Evolutionary conservation across 2,888 invertebrate genomes (phyloP), one percentile per base, ranked within the genome.

Genomic region (Timandra comae): DNA sequence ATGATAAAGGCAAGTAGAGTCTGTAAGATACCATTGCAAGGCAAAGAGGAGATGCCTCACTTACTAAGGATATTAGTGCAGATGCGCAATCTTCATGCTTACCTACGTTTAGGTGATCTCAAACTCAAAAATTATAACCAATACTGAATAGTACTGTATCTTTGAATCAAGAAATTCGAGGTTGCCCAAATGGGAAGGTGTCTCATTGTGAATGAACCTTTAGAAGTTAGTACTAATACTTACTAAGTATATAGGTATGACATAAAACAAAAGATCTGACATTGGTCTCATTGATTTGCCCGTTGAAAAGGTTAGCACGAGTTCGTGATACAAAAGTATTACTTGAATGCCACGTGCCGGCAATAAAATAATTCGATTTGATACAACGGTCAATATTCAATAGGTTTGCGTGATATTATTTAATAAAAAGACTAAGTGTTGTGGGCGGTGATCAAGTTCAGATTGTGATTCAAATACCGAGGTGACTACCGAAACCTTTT

Each of bases 391-490:
- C 45, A 41, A 43, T 45, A 33, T 45, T 36, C 37, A 37, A 43
- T 38, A 33, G 34, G 33, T 37, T 43, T 38, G 43, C 49, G 49
- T 49, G 49, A 42, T 49, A 42, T 44, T 40, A 39, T 49, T 46
- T 38, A 43, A 46, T 49, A 43, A 46, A n/a, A 29, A 25, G 38
- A 29, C 10, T 23, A 19, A 11, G 7, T 10, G 11, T 32, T 27
- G 39, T 42, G 11, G 41, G 43, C 16, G 42, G 43, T 32, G 40
- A 43, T 46, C 42, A 49, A 46, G 43, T 49, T 43, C 40, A 31
- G 16, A 16, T 16, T 16, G 6, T 16, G 16, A 16, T 16, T 16
- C 16, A 16, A 3, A 3, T 16, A 16, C 16, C 16, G 16, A 16
- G 16, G 16, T 16, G 1, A 16, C 16, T 16, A 16, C 1, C 6